Conservation (phyloP, 2,113 vertebrate genomes). For the Anthoscopus minutus region DNA sequence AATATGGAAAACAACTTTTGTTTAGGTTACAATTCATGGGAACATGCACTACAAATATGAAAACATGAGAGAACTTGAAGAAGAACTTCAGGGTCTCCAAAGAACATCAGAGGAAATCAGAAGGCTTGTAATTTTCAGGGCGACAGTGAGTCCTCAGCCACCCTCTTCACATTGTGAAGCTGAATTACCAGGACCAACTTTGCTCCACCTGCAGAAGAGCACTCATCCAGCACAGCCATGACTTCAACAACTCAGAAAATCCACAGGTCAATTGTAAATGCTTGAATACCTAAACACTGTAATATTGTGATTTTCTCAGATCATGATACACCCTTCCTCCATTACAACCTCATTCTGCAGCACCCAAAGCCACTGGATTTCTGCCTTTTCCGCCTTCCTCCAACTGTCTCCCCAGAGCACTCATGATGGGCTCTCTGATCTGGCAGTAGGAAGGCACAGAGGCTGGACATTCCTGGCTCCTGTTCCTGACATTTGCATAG, state of each 20-base stretch:
- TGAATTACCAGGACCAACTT: not conserved
- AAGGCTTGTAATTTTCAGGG: too few relatives aligned
- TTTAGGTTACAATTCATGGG: too few relatives aligned
- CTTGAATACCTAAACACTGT: not conserved
- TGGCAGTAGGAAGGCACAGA: not conserved
- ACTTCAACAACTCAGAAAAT: not conserved
- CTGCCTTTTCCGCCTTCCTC: not conserved
- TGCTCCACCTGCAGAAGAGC: not conserved
- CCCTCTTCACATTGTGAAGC: not conserved
- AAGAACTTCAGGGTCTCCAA: too few relatives aligned
- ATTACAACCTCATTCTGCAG: not conserved
- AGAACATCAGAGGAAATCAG: too few relatives aligned
- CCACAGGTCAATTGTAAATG: not conserved
- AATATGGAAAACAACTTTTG: too few relatives aligned
- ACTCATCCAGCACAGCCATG: not conserved
- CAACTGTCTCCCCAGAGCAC: not conserved
- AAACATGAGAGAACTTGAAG: too few relatives aligned
- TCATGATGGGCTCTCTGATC: not conserved
- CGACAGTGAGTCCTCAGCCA: not conserved
- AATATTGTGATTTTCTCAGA: not conserved
- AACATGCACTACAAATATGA: too few relatives aligned
- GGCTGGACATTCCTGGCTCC: not conserved
- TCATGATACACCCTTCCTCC: rapidly evolving
- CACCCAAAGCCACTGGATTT: not conserved
- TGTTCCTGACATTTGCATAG: not conserved